Evolutionary conservation across 2,797 vertebrate genomes (phyloP).

Genomic region (Takifugu ocellatus): DNA sequence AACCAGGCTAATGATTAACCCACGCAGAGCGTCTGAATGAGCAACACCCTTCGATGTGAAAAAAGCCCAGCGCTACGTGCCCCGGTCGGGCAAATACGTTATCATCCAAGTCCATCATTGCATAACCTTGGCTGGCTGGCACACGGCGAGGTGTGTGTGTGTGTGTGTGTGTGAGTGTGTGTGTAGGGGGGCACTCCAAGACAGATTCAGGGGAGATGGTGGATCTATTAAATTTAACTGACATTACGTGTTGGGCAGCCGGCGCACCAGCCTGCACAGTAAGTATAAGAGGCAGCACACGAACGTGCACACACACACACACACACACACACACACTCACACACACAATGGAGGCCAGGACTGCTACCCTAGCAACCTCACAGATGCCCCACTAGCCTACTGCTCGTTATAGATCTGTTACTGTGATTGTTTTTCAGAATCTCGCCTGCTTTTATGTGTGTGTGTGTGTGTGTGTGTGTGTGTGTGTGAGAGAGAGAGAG

Average conservation of each 20-base stretch:
- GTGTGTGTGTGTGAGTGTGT: too few species aligned
- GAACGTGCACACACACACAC: neutral
- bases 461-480: constrained; percentile 12
- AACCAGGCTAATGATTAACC: constrained; percentile 61
- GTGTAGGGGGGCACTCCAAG: constrained; percentile 1
- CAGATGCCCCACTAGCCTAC: constrained; percentile 8
- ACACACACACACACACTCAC: constrained; percentile 4
- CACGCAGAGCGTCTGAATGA: constrained; percentile 35
- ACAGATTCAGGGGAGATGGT: constrained; percentile 28
- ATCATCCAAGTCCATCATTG: constrained; percentile 38
- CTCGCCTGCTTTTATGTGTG: constrained; percentile 15
- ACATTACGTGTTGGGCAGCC: constrained; percentile 44
- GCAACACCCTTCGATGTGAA: constrained; percentile 26
- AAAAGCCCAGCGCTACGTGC: constrained; percentile 18
- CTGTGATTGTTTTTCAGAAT: constrained; percentile 8
- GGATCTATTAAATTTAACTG: constrained; percentile 56
- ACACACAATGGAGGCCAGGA: too few species aligned
- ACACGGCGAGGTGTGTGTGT: constrained; percentile 31
- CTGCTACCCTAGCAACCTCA: too few species aligned
- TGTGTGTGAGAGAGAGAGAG: constrained; percentile 15
- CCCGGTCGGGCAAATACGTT: constrained; percentile 17
- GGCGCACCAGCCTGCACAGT: constrained; percentile 28
- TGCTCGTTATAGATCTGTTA: constrained; percentile 36
- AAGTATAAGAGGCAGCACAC: neutral
- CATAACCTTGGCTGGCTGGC: constrained; percentile 30